Percentiles rank a stretch among this genome's conserved stretches.
These are phyloP conservation scores for Bradypus variegatus DNA, from an alignment of 2,797 vertebrate genomes.

Conservation along the genomic window DNA sequence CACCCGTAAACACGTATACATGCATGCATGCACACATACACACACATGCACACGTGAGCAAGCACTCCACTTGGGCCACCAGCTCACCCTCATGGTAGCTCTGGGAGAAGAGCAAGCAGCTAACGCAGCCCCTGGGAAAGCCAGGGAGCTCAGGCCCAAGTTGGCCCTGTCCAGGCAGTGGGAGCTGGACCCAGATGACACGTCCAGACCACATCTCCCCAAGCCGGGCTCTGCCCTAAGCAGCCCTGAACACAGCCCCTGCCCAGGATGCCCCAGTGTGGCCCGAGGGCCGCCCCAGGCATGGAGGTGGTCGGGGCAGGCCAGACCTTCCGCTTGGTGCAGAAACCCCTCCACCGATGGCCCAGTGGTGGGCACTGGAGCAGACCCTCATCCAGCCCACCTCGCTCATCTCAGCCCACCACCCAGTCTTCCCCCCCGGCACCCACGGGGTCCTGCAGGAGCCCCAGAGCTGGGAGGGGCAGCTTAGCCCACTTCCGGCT, in stretches of 20 bases:
- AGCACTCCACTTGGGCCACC: no score
- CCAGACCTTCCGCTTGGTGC: no score
- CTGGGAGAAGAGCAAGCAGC: not conserved
- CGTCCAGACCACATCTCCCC: rapidly evolving
- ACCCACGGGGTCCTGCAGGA: not conserved
- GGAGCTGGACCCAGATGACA: no score
- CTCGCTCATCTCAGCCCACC: no score
- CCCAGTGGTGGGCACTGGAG: no score
- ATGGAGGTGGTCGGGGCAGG: not conserved
- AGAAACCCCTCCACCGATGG: no score
- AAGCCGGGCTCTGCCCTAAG: not conserved
- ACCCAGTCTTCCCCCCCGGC: rapidly evolving
- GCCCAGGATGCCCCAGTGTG: not conserved
- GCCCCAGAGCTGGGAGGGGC: not conserved
- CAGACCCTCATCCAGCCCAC: no score
- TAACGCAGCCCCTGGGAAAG: not conserved
- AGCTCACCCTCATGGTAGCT: not conserved
- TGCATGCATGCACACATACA: rapidly evolving
- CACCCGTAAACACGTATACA: no score
- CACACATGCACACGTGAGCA: no score
- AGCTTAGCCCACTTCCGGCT: not conserved
- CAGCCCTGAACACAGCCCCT: rapidly evolving
- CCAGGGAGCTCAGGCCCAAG: no score
- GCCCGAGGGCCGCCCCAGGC: no score
- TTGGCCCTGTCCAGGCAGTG: rapidly evolving